A percentile compares a stretch with the other conserved stretches of the same genome.
Evolutionary conservation across 2,113 vertebrate genomes (phyloP).

Genomic region (Tretioscincus oriximinensis): DNA sequence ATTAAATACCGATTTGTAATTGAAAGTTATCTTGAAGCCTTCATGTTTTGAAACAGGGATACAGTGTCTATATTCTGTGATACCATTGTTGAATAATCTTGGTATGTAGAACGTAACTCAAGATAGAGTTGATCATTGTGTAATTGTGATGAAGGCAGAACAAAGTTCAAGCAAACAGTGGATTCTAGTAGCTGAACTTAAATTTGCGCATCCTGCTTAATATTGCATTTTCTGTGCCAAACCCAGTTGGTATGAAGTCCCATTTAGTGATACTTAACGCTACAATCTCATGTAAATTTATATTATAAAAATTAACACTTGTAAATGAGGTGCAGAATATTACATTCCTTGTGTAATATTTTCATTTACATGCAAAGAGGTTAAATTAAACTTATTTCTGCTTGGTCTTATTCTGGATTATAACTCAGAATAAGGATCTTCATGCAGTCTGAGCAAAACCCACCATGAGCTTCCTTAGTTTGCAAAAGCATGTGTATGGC

Average conservation of each 20-base stretch:
- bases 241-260: neutral
- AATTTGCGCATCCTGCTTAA: neutral
- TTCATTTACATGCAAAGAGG: neutral
- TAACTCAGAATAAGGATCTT: no score
- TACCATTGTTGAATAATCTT: neutral
- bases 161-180: neutral
- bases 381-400: neutral
- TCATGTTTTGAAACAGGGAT: neutral
- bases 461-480: no score
- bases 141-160: neutral
- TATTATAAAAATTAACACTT: neutral
- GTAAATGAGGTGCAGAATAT: neutral
- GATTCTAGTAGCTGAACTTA: neutral
- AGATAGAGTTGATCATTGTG: slow-evolving; percentile 6
- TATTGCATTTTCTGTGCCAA: neutral
- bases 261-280: neutral
- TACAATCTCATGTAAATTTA: neutral
- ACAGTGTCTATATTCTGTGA: neutral
- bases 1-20: neutral
- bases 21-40: neutral
- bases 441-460: no score
- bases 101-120: neutral
- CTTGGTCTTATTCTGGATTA: neutral
- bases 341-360: neutral
- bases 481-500: no score